Percentiles rank a stretch among this genome's conserved stretches.
Evolutionary conservation across 2,113 vertebrate genomes (phyloP).

Genomic region (Aegithalos caudatus): DNA sequence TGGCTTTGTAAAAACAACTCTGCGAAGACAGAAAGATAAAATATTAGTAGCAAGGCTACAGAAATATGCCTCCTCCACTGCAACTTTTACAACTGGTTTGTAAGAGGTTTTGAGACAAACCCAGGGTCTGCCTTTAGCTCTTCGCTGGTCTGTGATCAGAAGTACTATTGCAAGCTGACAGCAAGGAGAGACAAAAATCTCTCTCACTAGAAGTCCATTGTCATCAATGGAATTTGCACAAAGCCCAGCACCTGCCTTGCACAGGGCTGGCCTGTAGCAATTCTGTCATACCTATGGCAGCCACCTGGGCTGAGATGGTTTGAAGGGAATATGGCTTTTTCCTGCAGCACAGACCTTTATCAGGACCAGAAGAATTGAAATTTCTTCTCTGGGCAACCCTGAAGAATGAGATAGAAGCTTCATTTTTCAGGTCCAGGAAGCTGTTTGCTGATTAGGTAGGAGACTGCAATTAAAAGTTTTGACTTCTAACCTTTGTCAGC

Average conservation of each 20-base stretch:
- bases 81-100: background rate
- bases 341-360: background rate
- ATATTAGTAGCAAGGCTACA: background rate
- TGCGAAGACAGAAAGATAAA: background rate
- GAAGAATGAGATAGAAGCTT: background rate
- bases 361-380: background rate
- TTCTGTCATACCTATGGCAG: rapidly evolving
- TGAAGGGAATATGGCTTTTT: background rate
- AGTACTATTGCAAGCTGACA: background rate
- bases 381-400: background rate
- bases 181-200: background rate
- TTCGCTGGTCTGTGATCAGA: background rate
- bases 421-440: background rate
- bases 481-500: background rate
- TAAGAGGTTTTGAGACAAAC: background rate
- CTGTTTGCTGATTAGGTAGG: background rate
- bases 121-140: background rate
- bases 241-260: background rate
- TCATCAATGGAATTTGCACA: background rate
- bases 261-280: background rate
- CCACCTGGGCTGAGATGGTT: background rate
- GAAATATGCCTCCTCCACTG: background rate
- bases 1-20: background rate
- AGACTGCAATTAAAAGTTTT: background rate
- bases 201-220: background rate